These are phyloP conservation scores for Rhopilema esculentum DNA, from an alignment of 30 jellyfish, hydroid and myxozoan species.

Conservation along the genomic window DNA sequence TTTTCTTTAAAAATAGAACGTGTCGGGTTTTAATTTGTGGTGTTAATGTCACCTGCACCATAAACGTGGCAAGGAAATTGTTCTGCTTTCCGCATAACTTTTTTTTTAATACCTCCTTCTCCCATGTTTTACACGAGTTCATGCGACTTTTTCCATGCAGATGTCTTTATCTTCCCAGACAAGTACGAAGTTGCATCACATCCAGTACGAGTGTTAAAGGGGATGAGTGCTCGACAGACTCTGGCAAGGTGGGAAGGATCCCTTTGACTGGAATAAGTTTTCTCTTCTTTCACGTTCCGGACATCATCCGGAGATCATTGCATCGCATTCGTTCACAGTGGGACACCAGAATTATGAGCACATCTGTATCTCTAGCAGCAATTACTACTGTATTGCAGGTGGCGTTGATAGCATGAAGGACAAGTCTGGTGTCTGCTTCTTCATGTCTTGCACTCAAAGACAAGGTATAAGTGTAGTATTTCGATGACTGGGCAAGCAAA, in stretches of 20 bases:
- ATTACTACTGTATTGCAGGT: conserved; percentile 34
- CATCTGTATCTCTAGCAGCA: conserved; percentile 45
- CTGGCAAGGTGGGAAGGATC: conserved; percentile 2
- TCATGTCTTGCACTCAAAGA: no score
- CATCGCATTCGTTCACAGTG: conserved; percentile 20
- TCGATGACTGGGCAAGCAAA: no score
- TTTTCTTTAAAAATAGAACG: no score
- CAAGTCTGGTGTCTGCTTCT: no score
- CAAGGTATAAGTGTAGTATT: no score
- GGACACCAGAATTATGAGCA: conserved; percentile 21
- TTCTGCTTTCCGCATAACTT: conserved; percentile 5
- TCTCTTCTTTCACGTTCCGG: conserved; percentile 11
- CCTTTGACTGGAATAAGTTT: conserved; percentile 37
- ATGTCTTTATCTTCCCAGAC: conserved; percentile 10
- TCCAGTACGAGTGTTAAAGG: conserved; percentile 23
- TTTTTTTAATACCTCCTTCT: no score
- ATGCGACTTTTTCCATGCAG: neutral
- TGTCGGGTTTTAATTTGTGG: conserved; percentile 13
- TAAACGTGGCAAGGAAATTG: conserved; percentile 11
- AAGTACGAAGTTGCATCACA: conserved; percentile 21
- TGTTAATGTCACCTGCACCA: conserved; percentile 24
- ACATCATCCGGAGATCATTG: conserved; percentile 15
- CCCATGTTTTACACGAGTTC: no score
- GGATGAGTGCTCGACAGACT: no score
- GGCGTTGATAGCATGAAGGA: conserved; percentile 30